phyloP scores from a whole-genome alignment of 64 coral and sea anemone genomes.

The Orbicella faveolata region DNA sequence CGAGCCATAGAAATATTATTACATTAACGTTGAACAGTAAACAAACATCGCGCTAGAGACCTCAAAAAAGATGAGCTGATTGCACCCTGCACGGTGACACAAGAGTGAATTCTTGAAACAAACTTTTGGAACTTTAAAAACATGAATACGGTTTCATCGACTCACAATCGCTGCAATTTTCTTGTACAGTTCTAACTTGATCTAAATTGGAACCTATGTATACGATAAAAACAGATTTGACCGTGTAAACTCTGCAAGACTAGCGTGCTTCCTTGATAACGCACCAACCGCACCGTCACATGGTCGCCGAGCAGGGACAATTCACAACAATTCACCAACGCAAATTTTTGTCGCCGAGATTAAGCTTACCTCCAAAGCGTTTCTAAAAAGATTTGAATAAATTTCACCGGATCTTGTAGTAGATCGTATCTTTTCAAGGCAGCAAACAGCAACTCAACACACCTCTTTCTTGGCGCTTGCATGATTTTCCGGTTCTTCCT shows the following conservation, averaged over 20 bases:
- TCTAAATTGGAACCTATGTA: neutral
- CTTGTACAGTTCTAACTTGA: neutral
- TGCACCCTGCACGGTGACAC: no score
- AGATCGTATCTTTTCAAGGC: neutral
- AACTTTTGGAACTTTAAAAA: neutral
- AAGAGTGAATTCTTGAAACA: neutral
- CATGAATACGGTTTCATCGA: neutral
- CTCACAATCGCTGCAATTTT: neutral
- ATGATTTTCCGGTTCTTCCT: conserved; percentile 65
- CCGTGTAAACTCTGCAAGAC: neutral
- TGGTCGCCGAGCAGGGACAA: conserved; percentile 21
- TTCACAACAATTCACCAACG: neutral
- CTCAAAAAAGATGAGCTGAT: neutral
- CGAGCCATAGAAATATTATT: neutral
- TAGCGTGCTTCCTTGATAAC: neutral
- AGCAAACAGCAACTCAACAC: conserved; percentile 7
- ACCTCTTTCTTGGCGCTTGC: conserved; percentile 52
- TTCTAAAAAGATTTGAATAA: neutral
- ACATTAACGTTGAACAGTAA: neutral
- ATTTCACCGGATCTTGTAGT: neutral
- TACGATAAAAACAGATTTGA: neutral
- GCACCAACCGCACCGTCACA: conserved; percentile 16
- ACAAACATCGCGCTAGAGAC: neutral
- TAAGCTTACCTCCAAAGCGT: neutral
- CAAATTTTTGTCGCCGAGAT: conserved; percentile 19